phyloP scores from a whole-genome alignment of 64 coral and sea anemone species.

The Stichodactyla helianthus region DNA sequence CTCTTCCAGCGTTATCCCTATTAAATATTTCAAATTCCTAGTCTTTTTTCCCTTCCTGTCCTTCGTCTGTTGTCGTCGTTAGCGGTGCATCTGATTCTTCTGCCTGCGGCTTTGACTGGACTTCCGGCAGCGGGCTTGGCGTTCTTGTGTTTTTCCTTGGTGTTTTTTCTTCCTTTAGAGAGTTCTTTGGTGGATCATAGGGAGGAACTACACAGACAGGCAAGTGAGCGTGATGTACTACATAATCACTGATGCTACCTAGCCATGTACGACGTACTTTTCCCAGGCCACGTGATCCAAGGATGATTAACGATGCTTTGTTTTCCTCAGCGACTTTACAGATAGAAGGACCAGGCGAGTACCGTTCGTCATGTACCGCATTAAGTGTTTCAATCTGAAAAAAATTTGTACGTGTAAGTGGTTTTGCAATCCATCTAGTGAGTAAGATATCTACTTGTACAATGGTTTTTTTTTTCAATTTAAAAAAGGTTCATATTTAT shows the following conservation, averaged over 20 bases:
- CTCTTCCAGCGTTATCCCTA: neutral
- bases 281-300: conserved; percentile 65
- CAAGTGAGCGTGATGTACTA: conserved; percentile 75
- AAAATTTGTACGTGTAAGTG: neutral
- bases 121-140: neutral
- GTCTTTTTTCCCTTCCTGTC: neutral
- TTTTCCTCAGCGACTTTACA: conserved; percentile 61
- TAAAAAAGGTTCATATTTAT: too few species aligned
- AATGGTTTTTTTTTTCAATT: too few species aligned
- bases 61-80: neutral
- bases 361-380: conserved; percentile 10
- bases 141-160: neutral
- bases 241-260: conserved; percentile 93
- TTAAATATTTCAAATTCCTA: neutral
- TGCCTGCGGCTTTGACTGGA: neutral
- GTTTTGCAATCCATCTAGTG: too few species aligned
- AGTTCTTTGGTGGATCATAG: neutral
- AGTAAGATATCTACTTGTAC: too few species aligned
- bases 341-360: neutral
- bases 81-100: neutral
- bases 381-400: conserved; percentile 12
- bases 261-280: conserved; percentile 78
- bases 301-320: conserved; percentile 41
- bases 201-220: conserved; percentile 62
- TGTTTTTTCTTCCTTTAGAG: neutral